Conservation (phyloP, 2,888 invertebrate species). For the Agrotis exclamationis region DNA sequence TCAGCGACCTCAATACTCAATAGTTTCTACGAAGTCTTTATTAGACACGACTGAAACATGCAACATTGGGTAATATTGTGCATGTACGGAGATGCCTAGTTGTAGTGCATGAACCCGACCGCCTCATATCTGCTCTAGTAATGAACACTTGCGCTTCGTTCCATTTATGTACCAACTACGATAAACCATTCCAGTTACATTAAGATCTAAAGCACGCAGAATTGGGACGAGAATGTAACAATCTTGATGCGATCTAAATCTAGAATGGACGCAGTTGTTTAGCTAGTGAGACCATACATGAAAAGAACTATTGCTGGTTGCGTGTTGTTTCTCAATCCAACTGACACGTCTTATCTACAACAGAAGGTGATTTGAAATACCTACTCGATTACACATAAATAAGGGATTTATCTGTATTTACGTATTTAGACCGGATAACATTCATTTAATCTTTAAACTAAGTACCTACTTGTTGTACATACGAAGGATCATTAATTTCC, state of each 20-base stretch:
- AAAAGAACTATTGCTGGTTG: slow-evolving; percentile 7
- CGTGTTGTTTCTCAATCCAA: slow-evolving; percentile 37
- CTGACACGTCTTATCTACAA: slow-evolving; percentile 38
- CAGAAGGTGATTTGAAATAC: slow-evolving; percentile 44
- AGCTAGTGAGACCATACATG: slow-evolving; percentile 20
- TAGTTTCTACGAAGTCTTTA: slow-evolving; percentile 47
- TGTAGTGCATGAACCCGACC: slow-evolving; percentile 74
- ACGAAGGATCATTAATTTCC: slow-evolving; percentile 11
- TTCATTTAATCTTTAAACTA: slow-evolving; percentile 32
- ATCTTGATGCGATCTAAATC: slow-evolving; percentile 40
- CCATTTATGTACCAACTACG: slow-evolving; percentile 40
- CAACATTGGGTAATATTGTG: slow-evolving; percentile 75
- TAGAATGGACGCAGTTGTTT: slow-evolving; percentile 25
- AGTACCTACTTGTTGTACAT: slow-evolving; percentile 10
- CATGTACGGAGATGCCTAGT: slow-evolving; percentile 66
- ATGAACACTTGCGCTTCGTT: slow-evolving; percentile 51
- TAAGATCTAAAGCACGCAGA: slow-evolving; percentile 47
- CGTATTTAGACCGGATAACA: slow-evolving; percentile 28
- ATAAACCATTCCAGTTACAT: slow-evolving; percentile 36
- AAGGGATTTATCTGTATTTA: slow-evolving; percentile 35
- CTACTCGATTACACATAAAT: slow-evolving; percentile 43
- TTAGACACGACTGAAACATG: slow-evolving; percentile 57
- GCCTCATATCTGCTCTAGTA: slow-evolving; percentile 66
- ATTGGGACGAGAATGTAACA: slow-evolving; percentile 42
- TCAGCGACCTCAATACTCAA: slow-evolving; percentile 61